Conservation (phyloP, 2,888 invertebrate genomes). For the Thereva unica region DNA sequence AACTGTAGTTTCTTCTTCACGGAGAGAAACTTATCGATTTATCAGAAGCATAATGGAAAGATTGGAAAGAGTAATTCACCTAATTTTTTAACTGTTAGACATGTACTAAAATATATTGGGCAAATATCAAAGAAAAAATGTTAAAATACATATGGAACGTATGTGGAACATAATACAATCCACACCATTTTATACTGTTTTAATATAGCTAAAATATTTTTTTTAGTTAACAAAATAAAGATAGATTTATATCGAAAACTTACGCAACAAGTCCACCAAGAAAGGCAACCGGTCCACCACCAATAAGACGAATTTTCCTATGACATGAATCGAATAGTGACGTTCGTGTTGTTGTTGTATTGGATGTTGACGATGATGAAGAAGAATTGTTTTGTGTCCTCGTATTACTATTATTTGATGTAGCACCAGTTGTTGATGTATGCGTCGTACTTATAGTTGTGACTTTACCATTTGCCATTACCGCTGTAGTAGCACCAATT, state of each 20-base stretch:
- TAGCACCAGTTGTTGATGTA: constrained; percentile 37
- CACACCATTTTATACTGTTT: no score
- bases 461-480: constrained; percentile 27
- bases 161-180: no score
- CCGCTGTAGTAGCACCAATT: constrained; percentile 19
- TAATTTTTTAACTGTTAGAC: no score
- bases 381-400: constrained; percentile 13
- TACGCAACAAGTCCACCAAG: constrained; percentile 73
- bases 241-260: constrained; percentile 54
- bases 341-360: constrained; percentile 63
- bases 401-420: constrained; percentile 23
- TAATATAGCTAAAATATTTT: neutral
- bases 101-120: no score
- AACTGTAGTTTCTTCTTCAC: no score
- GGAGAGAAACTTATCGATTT: no score
- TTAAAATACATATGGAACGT: no score
- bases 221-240: constrained; percentile 1
- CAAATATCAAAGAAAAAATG: no score
- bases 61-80: no score
- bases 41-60: no score
- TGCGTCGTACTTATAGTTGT: neutral
- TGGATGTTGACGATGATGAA: constrained; percentile 47
- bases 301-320: constrained; percentile 72
- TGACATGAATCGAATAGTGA: constrained; percentile 74
- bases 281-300: constrained; percentile 69